Base-by-base conservation (phyloP, 1,140 invertebrate species). In the Atta texana region DNA sequence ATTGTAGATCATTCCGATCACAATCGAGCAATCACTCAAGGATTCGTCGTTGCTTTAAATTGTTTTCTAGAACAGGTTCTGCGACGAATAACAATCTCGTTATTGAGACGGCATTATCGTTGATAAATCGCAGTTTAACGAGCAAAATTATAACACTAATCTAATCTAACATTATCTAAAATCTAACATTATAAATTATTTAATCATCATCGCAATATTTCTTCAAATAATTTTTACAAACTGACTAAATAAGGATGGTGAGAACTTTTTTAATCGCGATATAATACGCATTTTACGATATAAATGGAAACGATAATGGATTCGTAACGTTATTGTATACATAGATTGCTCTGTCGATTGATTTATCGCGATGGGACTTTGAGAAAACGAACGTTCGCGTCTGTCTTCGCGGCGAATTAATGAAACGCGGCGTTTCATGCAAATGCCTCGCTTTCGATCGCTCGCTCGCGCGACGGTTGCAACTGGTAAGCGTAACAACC, bases 1-100 rank as follows among this genome's bases (percentile, higher is more conserved):
- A 71, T 81, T 81, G 64, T 81, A 81, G 77, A 81, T 81, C 77
- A 69, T 55, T 69, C 66, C 63, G 77, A 81, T 81, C 77, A 81
- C 77, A 81, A 81, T 81, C 77, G 77, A 39, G 31, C 64, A 57
- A 69, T 44, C 77, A 34, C 18, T 81, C 49, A 69, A 81, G 63
- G 64, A 81, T 81, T 64, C 53, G 51, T 39, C 53, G 77, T 63
- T 39, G 64, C 51, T 57, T 57, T 55, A 31, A 75, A 55, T 59
- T 31, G 57, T 76, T 49, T 49, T 84, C 71, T 75, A 39, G 18
- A 53, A 49, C 55, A 76, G 44, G 44, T 81, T 81, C 7, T 10
- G 14, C 21, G n/a, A 81, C 31, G 64, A 71, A 24, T 81, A 81
- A 69, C 49, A 69, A 44, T 81, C 77, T 81, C 31, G 63, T 81